phyloP scores from a whole-genome alignment of 2,888 invertebrate species.

The Drosophila melanosoma region DNA sequence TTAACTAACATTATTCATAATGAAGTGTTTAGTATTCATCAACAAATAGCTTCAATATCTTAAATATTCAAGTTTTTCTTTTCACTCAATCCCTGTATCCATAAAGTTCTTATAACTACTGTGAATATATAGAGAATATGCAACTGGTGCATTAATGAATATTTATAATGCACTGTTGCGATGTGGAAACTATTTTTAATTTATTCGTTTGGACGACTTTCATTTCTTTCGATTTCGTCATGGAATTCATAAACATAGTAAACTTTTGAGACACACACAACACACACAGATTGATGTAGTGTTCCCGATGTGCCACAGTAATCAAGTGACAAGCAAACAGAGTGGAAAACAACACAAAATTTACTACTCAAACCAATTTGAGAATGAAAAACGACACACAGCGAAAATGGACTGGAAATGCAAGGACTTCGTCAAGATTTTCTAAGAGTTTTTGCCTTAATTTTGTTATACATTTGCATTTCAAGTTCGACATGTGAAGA shows the following conservation, averaged over 20 bases:
- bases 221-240: slow-evolving; percentile 71
- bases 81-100: background rate
- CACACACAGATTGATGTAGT: background rate
- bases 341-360: slow-evolving; percentile 48
- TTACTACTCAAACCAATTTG: slow-evolving; percentile 37
- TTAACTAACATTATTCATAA: too few species aligned
- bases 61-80: background rate
- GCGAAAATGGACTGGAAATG: slow-evolving; percentile 14
- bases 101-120: background rate
- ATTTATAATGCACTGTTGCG: slow-evolving; percentile 57
- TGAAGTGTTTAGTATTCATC: background rate
- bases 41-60: background rate
- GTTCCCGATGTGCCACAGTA: slow-evolving; percentile 10
- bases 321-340: slow-evolving; percentile 41
- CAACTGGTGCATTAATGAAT: slow-evolving; percentile 70
- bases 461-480: slow-evolving; percentile 32
- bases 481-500: slow-evolving; percentile 46
- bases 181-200: slow-evolving; percentile 61
- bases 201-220: slow-evolving; percentile 73
- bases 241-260: slow-evolving; percentile 46
- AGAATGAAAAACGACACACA: slow-evolving; percentile 12
- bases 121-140: slow-evolving; percentile 25
- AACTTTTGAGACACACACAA: slow-evolving; percentile 17
- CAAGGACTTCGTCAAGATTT: slow-evolving; percentile 35
- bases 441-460: slow-evolving; percentile 23